Percentiles rank a stretch among this genome's conserved stretches.
Conservation (phyloP, 2,888 invertebrate species). For the Brenthis hecate region DNA sequence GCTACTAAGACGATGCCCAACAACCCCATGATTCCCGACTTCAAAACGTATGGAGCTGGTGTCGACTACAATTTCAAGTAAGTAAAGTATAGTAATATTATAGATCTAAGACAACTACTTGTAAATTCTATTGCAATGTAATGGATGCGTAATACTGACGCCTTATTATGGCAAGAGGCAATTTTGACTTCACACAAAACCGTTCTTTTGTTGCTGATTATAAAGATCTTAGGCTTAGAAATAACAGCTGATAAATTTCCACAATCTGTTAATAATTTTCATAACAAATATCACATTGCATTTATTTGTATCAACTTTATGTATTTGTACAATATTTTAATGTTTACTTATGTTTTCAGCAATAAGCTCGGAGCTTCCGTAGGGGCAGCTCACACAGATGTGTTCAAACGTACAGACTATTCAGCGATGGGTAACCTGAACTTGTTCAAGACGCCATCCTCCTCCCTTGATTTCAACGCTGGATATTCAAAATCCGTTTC, state of each 20-base stretch:
- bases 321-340: background rate
- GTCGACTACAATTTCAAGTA: constrained; percentile 52
- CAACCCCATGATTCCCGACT: constrained; percentile 46
- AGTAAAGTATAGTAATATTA: constrained; percentile 29
- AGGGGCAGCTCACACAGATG: constrained; percentile 45
- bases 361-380: constrained; percentile 49
- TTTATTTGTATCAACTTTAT: background rate
- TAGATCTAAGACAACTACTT: background rate
- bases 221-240: no score
- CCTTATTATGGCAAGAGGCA: no score
- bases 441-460: constrained; percentile 45
- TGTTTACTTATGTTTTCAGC: constrained; percentile 39
- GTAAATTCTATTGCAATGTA: background rate
- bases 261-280: background rate
- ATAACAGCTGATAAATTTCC: background rate
- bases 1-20: constrained; percentile 48
- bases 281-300: background rate
- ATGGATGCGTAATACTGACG: no score
- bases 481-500: constrained; percentile 46
- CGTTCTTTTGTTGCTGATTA: no score
- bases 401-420: constrained; percentile 48
- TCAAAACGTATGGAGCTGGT: constrained; percentile 50
- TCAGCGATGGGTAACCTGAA: constrained; percentile 52
- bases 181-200: no score
- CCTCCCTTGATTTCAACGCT: constrained; percentile 51